Evolutionary conservation across 64 coral and sea anemone genomes (phyloP), one percentile per base, ranked within the genome.

Genomic region (Astreopora myriophthalma): DNA sequence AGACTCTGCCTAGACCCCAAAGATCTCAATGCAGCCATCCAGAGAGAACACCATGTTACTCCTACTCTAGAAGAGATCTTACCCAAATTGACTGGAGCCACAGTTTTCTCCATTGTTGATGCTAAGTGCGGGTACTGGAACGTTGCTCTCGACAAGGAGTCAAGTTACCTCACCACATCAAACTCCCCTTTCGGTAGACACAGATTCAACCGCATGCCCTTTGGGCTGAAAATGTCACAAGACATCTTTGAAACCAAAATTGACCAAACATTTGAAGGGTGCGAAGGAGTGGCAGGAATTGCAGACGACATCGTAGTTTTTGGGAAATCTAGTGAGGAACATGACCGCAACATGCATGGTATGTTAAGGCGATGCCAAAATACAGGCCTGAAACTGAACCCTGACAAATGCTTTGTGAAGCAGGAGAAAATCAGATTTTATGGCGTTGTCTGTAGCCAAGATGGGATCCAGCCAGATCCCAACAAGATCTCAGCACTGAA

Each of bases 1-100:
- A 20, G 88, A 12, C 57, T 91, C 34, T 90, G 88, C n/a, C 76
- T 90, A 12, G 74, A 90, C 16, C 88, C 88, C 1, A 89, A 79
- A 32, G 87, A 91, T 17, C 77, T 82, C 8, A 91, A 91, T 65
- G 32, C 11, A 91, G 89, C 88, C 29, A 89, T 89, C 48, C 29
- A 48, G 8, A 49, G 73, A 42, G 88, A 79, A 48, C 88, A 90
- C 36, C 89, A 81, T 60, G 63, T 69, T 7, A 84, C 57, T 30
- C 89, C 89, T 19, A 85, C 79, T 23, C 66, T 92, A 30, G 89
- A 91, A 27, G 76, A 91, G 34, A 82, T 91, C 23, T 63, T 82
- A 26, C 75, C 76, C 2, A 84, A 92, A 8, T 48, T 73, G 19
- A 57, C 26, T 26, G 76, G 63, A 31, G 76, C 89, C 25, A 73